phyloP scores from a whole-genome alignment of 2,888 invertebrate species.

The Pollenia griseotomentosa region DNA sequence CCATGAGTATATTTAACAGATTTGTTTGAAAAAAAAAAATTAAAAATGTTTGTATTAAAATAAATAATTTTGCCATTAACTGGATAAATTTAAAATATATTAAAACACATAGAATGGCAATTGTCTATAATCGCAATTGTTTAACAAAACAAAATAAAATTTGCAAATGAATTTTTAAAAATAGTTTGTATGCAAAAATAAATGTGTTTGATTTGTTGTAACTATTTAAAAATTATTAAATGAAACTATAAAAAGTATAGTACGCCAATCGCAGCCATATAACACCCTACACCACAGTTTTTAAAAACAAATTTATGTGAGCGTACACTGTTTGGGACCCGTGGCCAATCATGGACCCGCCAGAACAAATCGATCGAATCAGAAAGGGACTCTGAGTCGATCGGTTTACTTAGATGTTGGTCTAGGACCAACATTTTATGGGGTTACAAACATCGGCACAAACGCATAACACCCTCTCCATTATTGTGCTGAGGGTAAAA shows the following conservation, averaged over 20 bases:
- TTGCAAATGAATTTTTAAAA: slow-evolving; percentile 18
- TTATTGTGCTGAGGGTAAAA: background rate
- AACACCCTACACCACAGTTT: no score
- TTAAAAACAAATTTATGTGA: no score
- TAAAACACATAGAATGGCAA: slow-evolving; percentile 30
- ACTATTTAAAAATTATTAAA: slow-evolving; percentile 13
- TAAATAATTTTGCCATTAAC: slow-evolving; percentile 8
- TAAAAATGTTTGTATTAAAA: background rate
- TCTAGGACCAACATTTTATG: no score
- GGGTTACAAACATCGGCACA: no score
- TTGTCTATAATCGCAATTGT: slow-evolving; percentile 34
- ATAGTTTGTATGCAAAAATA: background rate
- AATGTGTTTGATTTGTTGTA: background rate
- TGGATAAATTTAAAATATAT: slow-evolving; percentile 27
- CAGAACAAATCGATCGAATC: no score
- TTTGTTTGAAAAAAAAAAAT: background rate
- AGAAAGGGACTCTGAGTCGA: no score
- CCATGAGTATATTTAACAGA: background rate
- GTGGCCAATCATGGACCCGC: no score
- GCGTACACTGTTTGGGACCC: no score
- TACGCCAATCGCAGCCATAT: no score
- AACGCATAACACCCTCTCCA: no score
- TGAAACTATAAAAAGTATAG: background rate
- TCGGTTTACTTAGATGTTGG: no score
- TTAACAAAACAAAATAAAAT: slow-evolving; percentile 5